Evolutionary conservation across 2,888 invertebrate species (phyloP).

Genomic region (Lepidochrysops patricia): DNA sequence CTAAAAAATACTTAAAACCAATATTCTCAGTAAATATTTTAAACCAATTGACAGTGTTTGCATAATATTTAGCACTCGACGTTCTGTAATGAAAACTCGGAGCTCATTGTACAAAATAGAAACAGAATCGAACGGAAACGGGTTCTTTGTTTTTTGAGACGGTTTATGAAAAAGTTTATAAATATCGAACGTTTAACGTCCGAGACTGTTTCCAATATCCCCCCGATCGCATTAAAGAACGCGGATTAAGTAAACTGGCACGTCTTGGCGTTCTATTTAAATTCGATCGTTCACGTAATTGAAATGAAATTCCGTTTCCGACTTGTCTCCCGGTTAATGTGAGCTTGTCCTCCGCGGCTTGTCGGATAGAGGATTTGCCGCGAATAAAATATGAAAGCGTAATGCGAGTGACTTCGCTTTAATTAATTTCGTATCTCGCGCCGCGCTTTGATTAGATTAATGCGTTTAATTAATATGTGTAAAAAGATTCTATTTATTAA

Average conservation of each 20-base stretch:
- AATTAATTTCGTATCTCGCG: constrained; percentile 1
- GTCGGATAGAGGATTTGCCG: constrained; percentile 15
- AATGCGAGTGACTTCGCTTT: constrained; percentile 1
- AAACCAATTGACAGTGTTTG: neutral
- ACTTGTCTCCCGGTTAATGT: constrained; percentile 31
- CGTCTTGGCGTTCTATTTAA: constrained; percentile 41
- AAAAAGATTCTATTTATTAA: neutral
- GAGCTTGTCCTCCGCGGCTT: constrained; percentile 14
- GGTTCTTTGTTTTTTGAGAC: neutral
- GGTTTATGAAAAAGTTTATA: constrained; percentile 5
- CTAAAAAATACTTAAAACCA: neutral
- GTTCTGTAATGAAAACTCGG: neutral
- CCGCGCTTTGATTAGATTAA: neutral
- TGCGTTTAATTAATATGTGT: neutral
- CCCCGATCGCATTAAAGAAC: constrained; percentile 44
- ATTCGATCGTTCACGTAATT: constrained; percentile 48
- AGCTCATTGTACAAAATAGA: neutral
- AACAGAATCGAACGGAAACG: neutral
- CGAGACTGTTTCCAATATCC: constrained; percentile 22
- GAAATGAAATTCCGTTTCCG: constrained; percentile 50
- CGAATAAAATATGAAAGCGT: constrained; percentile 14
- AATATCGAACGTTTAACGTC: constrained; percentile 1
- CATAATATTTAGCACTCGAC: neutral
- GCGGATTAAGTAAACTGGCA: constrained; percentile 47
- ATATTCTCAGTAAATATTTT: neutral